Conservation (phyloP, 1,140 invertebrate genomes). For the Drosophila sturtevanti region DNA sequence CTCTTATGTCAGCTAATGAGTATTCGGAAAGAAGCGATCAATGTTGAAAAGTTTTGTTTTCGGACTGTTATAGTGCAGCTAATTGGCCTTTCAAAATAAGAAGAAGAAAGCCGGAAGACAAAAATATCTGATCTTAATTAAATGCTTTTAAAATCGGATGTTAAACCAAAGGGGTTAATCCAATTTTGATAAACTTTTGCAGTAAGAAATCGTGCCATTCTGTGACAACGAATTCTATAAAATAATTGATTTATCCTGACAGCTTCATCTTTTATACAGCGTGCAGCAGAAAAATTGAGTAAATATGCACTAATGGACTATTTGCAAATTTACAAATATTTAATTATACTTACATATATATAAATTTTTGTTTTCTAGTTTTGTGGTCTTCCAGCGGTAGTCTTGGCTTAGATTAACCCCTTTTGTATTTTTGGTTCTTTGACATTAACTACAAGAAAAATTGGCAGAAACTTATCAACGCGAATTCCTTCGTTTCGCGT, state of each 20-base stretch:
- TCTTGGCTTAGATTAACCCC: neutral
- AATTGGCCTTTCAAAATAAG: neutral
- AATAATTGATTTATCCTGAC: neutral
- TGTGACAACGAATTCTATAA: neutral
- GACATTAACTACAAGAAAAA: constrained; percentile 4
- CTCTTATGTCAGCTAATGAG: neutral
- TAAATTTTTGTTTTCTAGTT: neutral
- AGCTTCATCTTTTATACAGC: neutral
- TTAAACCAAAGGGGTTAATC: no score
- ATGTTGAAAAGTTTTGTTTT: neutral
- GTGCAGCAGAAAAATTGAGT: neutral
- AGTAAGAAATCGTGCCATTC: neutral
- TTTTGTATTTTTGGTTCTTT: neutral
- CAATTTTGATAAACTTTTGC: neutral
- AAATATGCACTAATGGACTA: neutral
- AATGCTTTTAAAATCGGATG: no score
- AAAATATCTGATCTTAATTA: no score
- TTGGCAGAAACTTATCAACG: neutral
- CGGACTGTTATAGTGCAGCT: neutral
- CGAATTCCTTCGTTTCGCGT: neutral
- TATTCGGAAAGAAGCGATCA: neutral
- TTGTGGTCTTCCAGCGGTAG: neutral
- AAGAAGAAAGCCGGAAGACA: neutral
- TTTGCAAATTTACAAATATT: neutral
- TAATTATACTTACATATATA: neutral